A percentile compares a stretch with the other conserved stretches of the same genome.
Evolutionary conservation across 64 coral and sea anemone species (phyloP).

Genomic region (Stylophora pistillata): DNA sequence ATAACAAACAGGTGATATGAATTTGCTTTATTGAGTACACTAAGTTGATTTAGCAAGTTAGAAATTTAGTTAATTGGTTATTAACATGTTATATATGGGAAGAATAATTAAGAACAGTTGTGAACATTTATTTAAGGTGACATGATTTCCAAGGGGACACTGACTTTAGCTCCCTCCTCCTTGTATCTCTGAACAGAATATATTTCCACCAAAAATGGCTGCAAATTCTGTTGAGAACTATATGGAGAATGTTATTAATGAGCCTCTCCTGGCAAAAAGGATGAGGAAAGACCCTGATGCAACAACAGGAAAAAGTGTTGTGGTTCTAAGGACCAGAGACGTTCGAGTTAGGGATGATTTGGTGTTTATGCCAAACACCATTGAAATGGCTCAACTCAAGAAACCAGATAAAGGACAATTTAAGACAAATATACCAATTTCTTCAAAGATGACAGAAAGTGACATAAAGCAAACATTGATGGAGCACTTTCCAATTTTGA

Average conservation of each 20-base stretch:
- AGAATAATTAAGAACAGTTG: no score
- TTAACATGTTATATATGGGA: no score
- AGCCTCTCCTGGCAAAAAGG: neutral
- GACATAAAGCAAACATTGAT: neutral
- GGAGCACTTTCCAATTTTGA: neutral
- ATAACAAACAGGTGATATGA: no score
- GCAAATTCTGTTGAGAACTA: neutral
- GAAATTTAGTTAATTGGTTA: no score
- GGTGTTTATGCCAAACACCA: constrained; percentile 33
- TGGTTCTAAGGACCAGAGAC: neutral
- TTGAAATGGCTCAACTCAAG: constrained; percentile 43
- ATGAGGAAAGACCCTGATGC: neutral
- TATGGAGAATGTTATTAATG: neutral
- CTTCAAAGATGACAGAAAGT: constrained; percentile 11
- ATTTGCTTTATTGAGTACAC: no score
- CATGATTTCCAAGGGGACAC: no score
- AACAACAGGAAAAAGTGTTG: constrained; percentile 1
- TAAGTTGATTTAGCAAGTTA: no score
- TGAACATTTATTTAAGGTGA: no score
- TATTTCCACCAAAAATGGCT: neutral
- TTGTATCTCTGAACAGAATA: no score
- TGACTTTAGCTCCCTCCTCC: no score
- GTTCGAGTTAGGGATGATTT: neutral
- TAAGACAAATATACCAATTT: constrained; percentile 7
- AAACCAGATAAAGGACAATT: constrained; percentile 22